These are phyloP conservation scores for Himalopsyche tibetana DNA, from an alignment of 2,888 invertebrate genomes.

Conservation along the genomic window DNA sequence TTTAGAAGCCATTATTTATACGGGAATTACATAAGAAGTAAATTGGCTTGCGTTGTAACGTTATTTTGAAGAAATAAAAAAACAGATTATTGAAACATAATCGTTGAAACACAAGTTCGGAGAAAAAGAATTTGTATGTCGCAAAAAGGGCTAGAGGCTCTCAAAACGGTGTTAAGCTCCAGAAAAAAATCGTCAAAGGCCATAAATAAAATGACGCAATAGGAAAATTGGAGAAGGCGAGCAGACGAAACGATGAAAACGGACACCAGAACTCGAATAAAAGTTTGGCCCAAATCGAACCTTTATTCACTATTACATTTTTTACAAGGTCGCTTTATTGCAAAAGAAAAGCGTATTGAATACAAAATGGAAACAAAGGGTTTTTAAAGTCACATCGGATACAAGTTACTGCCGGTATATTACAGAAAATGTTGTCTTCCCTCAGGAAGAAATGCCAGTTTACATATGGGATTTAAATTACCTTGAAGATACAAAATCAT, in stretches of 20 bases:
- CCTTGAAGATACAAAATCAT: too few relatives aligned
- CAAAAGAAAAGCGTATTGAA: conserved; percentile 15
- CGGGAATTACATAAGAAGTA: neutral
- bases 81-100: conserved; percentile 39
- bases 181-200: conserved; percentile 8
- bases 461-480: too few relatives aligned
- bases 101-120: neutral
- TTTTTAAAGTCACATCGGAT: conserved; percentile 7
- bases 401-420: neutral
- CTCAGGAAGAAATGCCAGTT: too few relatives aligned
- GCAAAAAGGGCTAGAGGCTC: neutral
- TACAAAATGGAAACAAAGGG: conserved; percentile 36
- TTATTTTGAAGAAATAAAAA: neutral
- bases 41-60: conserved; percentile 13
- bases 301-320: conserved; percentile 38
- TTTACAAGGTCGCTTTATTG: conserved; percentile 38
- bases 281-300: conserved; percentile 39
- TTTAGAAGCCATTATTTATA: neutral
- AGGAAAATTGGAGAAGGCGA: conserved; percentile 8
- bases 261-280: conserved; percentile 39
- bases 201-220: conserved; percentile 41
- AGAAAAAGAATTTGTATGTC: conserved; percentile 1
- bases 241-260: conserved; percentile 16
- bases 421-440: neutral
- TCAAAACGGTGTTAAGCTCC: conserved; percentile 1